A percentile compares a stretch with the other conserved stretches of the same genome.
phyloP scores from a whole-genome alignment of 2,113 vertebrate genomes.

The Sinocyclocheilus anophthalmus region DNA sequence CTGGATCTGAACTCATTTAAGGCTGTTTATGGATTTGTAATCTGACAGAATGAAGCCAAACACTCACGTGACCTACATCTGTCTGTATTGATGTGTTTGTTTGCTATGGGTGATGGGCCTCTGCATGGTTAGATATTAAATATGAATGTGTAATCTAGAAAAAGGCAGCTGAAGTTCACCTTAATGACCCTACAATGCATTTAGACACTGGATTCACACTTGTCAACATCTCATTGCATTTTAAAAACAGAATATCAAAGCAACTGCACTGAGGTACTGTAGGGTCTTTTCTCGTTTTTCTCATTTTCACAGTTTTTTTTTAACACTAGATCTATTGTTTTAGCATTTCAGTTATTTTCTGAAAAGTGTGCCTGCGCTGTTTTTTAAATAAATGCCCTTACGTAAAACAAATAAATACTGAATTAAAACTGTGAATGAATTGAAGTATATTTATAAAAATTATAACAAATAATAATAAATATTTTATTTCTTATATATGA shows the following conservation, averaged over 20 bases:
- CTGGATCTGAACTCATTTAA: constrained; percentile 42
- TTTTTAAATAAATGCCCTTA: no score
- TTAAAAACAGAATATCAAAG: background rate
- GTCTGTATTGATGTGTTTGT: constrained; percentile 16
- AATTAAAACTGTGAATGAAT: no score
- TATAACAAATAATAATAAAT: no score
- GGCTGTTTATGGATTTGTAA: constrained; percentile 41
- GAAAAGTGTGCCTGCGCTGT: no score
- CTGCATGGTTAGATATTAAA: constrained; percentile 8
- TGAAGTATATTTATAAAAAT: no score
- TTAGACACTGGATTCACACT: background rate
- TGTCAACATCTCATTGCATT: background rate
- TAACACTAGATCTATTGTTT: no score
- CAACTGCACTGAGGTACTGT: background rate
- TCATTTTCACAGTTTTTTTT: no score
- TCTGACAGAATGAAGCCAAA: constrained; percentile 42
- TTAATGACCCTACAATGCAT: background rate
- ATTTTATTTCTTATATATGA: no score
- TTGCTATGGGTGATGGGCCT: background rate
- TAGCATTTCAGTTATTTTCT: no score
- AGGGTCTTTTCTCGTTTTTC: no score
- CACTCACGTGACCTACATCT: constrained; percentile 50
- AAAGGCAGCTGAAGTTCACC: background rate
- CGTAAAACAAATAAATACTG: no score
- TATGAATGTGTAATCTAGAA: background rate